These are phyloP conservation scores for Nowickia ferox DNA, from an alignment of 2,888 invertebrate genomes.

Conservation along the genomic window DNA sequence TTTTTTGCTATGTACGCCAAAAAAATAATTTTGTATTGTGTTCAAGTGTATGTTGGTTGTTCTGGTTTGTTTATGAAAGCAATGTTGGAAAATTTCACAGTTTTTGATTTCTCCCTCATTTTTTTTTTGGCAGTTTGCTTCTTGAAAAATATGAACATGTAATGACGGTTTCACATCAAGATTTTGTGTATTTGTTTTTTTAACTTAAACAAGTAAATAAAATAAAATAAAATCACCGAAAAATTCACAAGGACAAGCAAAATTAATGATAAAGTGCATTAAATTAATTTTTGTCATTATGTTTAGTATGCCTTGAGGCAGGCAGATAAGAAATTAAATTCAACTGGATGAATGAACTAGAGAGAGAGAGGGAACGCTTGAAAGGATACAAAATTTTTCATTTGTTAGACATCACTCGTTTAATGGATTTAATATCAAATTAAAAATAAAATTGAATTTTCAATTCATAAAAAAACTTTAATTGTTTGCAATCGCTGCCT, in stretches of 20 bases:
- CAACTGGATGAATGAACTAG: not conserved
- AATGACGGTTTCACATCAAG: conserved; percentile 42
- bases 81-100: conserved; percentile 1
- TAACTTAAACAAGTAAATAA: conserved; percentile 19
- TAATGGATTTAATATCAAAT: too few species aligned
- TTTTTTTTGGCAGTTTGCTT: not conserved
- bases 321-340: conserved; percentile 22
- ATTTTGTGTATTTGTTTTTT: conserved; percentile 9
- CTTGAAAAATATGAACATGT: conserved; percentile 17
- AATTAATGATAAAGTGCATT: conserved; percentile 58
- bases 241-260: conserved; percentile 53
- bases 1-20: conserved; percentile 31
- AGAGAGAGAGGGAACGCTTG: not conserved
- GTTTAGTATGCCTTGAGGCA: conserved; percentile 55
- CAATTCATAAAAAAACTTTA: too few species aligned
- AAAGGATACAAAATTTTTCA: too few species aligned
- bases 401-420: not conserved
- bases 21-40: conserved; percentile 13
- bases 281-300: conserved; percentile 47
- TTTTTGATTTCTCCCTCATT: conserved; percentile 16
- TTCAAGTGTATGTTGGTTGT: conserved; percentile 24
- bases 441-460: too few species aligned
- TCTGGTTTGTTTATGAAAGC: conserved; percentile 15
- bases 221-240: conserved; percentile 8
- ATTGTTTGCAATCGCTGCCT: too few species aligned